Base-by-base conservation (phyloP, 2,888 invertebrate species). In the Melipona beecheii region DNA sequence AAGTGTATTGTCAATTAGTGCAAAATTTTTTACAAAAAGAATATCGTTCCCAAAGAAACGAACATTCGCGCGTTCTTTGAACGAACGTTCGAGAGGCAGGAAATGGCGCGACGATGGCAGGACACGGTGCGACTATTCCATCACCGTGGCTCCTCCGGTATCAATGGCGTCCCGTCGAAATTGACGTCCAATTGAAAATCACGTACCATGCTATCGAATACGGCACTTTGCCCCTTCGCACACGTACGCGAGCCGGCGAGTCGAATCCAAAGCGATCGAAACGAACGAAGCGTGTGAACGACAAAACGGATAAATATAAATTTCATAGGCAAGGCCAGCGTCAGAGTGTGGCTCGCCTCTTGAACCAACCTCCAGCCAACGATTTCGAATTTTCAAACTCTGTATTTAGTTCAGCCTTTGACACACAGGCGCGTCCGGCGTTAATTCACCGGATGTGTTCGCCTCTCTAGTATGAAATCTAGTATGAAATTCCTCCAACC, bases 381-480 rank as follows among this genome's bases (percentile, higher is more conserved):
- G 64, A 76, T 76, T 69, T 50, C 56, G 43, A 76, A 72, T 83
- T 56, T 50, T 43, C 13, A 24, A 31, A 43, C 1, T 9, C 62
- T 83, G 81, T 83, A 83, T 83, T 81, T 83, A 83, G 81, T 21
- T 15, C 43, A 69, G 54, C 81, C 83, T 81, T 83, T 83, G 81
- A 75, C 75, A 73, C 81, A 58, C 27, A 43, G 72, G 58, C 72
- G 54, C 54, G 71, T 68, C 60, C 56, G 27, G 17, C 64, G 65
- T 74, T 72, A 78, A 69, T 70, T 56, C n/a, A 4, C 58, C 27
- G 31, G 31, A 31, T 31, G 31, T 31, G 60, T 58, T 31, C 43
- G 9, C 43, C 43, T 11, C 9, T 9, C 9, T 43, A 9, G 9
- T 11, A 9, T 11, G 43, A 43, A 9, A 43, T 43, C 43, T 9